Evolutionary conservation across 2,797 vertebrate species (phyloP).

Genomic region (Tinamus major): DNA sequence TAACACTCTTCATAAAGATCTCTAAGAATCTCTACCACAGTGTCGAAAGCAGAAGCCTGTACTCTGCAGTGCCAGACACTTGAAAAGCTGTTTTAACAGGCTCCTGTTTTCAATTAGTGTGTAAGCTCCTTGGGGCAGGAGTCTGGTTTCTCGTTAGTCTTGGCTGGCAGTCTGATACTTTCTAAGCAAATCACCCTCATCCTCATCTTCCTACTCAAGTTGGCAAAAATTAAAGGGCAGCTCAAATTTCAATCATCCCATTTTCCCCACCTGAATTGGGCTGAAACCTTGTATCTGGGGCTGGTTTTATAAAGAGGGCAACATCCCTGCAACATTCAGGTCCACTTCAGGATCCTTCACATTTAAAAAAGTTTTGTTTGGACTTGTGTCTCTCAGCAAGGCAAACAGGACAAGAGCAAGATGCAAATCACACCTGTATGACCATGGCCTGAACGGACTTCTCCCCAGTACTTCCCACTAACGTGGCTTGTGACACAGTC

Average conservation of each 20-base stretch:
- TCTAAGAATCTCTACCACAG: constrained; percentile 41
- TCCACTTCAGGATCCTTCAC: neutral
- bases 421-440: neutral
- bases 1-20: neutral
- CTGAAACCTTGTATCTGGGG: neutral
- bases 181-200: constrained; percentile 31
- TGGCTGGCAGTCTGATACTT: constrained; percentile 32
- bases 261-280: neutral
- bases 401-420: neutral
- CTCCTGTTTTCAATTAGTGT: constrained; percentile 52
- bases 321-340: neutral
- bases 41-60: constrained; percentile 28
- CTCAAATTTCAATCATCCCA: neutral
- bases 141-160: constrained; percentile 35
- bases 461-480: neutral
- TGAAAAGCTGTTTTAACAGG: constrained; percentile 48
- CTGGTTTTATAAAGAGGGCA: neutral
- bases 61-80: neutral
- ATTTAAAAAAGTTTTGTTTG: neutral
- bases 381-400: neutral
- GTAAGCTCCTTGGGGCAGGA: constrained; percentile 41
- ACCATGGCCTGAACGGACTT: neutral
- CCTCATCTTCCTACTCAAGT: constrained; percentile 12
- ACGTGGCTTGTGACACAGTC: neutral
- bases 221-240: constrained; percentile 19